These are phyloP conservation scores for Andrena praecox DNA, from an alignment of 2,888 invertebrate genomes.

Conservation along the genomic window DNA sequence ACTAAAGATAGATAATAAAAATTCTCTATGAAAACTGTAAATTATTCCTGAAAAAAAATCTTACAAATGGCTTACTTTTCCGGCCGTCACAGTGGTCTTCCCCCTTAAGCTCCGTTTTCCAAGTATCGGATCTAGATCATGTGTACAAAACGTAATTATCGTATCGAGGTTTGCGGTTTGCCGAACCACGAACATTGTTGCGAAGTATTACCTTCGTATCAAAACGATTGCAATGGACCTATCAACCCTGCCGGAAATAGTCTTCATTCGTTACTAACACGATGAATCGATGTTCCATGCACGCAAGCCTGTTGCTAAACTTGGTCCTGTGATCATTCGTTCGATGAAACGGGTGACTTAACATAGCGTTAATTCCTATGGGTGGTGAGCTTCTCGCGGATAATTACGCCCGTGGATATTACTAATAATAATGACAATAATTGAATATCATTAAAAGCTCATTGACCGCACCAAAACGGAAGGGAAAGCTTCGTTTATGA, in stretches of 20 bases:
- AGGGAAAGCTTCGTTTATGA: neutral
- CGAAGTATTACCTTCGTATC: conserved; percentile 56
- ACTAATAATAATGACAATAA: conserved; percentile 3
- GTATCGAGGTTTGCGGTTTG: conserved; percentile 10
- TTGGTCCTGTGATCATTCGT: conserved; percentile 39
- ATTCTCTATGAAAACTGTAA: too few relatives aligned
- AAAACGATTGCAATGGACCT: conserved; percentile 43
- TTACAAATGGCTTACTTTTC: too few relatives aligned
- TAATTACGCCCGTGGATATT: conserved; percentile 14
- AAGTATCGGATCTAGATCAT: conserved; percentile 27
- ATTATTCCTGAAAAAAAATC: too few relatives aligned
- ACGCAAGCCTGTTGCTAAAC: conserved; percentile 20
- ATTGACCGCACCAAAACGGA: neutral
- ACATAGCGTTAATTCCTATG: conserved; percentile 21
- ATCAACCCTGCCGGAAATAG: conserved; percentile 58
- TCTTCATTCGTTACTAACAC: conserved; percentile 52
- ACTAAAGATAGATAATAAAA: too few relatives aligned
- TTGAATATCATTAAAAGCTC: neutral
- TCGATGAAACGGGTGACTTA: conserved; percentile 26
- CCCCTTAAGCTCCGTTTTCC: neutral
- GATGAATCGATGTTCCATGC: conserved; percentile 37
- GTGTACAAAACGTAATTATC: conserved; percentile 38
- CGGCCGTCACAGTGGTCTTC: too few relatives aligned
- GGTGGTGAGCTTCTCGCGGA: neutral
- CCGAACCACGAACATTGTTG: conserved; percentile 43